Base-by-base conservation (phyloP, 2,888 invertebrate genomes). In the Drosophila picticornis region DNA sequence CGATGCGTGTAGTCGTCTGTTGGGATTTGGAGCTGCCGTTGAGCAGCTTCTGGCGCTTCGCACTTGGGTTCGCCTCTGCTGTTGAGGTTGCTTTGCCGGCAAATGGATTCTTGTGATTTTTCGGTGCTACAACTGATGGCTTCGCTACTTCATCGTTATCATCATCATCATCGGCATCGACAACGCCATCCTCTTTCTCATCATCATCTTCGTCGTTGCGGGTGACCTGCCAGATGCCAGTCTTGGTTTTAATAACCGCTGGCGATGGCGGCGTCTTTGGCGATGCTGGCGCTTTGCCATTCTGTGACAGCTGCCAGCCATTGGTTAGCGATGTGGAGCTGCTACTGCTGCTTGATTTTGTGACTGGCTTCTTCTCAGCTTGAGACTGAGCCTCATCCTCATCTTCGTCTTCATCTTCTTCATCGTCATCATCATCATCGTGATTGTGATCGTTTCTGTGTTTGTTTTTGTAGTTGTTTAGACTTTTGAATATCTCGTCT, bases 171-270 rank as follows among this genome's bases (percentile, higher is more conserved):
- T 70, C 67, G 1, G 62, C 73, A 0, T 65, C 80, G 9, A 64
- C 70, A 0, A 70, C 59, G 7, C 56, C 78, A 6, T 77, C 77
- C 1, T 67, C 64, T 6, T 75, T 57, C n/a, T 72, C 78, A 9
- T 72, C 66, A 1, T 84, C 63, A 9, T 74, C 58, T 1, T 77
- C 80, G 65, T 83, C 77, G 71, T 31, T 88, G 69, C 66, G 87
- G 4, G 93, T 93, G 1, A 93, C 91, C 72, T 93, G 91, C 90
- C 93, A 93, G 43, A 93, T 80, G 27, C 93, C 92, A 51, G 92
- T 91, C 75, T 93, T 93, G 6, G 92, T 92, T 85, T 93, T 93
- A 22, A 93, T 91, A 3, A 92, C 91, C 6, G 92, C 91, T 56
- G 93, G 92, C 56, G 93, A 93, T 29, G 93, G 92, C 32, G 93